Evolutionary conservation across 2,888 invertebrate genomes (phyloP).

Genomic region (Phortica magna): DNA sequence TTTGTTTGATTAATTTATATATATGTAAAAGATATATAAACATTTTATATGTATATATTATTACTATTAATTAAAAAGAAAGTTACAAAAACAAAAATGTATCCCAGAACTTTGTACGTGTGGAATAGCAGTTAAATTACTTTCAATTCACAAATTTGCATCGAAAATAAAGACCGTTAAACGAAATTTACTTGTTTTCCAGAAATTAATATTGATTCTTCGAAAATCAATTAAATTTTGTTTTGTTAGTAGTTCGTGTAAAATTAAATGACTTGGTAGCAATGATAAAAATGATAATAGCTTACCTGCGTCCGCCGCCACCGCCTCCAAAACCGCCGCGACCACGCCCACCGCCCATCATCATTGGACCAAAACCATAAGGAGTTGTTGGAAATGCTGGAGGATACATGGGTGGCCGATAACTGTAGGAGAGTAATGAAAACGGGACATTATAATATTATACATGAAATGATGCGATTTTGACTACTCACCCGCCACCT

Average conservation of each 20-base stretch:
- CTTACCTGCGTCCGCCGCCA: constrained; percentile 58
- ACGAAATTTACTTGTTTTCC: not conserved
- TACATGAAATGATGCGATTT: no score
- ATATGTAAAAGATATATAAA: no score
- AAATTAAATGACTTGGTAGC: not conserved
- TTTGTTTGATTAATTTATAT: not conserved
- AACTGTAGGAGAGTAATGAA: constrained; percentile 53
- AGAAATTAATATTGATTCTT: not conserved
- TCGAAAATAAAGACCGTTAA: no score
- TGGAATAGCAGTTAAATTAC: no score
- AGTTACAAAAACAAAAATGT: no score
- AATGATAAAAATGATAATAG: constrained; percentile 14
- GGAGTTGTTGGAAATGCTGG: constrained; percentile 78
- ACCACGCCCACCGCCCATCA: constrained; percentile 79
- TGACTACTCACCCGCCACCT: constrained; percentile 48
- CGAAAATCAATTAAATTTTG: not conserved
- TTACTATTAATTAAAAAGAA: no score
- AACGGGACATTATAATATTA: no score
- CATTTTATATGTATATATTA: no score
- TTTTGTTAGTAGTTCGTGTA: not conserved
- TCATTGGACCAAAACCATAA: constrained; percentile 79
- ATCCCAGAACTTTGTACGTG: no score
- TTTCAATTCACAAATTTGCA: no score
- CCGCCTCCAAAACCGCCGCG: constrained; percentile 69
- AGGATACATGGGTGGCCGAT: constrained; percentile 73